Evolutionary conservation across 2,113 vertebrate species (phyloP), one percentile per base, ranked within the genome.

Genomic region (Datnioides undecimradiatus): DNA sequence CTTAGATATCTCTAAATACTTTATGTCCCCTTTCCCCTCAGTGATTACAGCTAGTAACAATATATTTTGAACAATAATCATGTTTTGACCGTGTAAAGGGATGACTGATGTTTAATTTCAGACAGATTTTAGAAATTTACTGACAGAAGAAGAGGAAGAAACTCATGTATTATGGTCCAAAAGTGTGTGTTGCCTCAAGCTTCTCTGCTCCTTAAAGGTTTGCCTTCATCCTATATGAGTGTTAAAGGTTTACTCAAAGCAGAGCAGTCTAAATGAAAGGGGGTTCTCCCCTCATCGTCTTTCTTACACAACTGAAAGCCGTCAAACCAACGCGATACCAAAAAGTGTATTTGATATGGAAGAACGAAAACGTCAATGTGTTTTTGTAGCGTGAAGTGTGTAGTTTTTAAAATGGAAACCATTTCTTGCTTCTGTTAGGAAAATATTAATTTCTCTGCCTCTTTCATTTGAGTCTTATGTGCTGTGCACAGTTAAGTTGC

Each of bases 261-360:
- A 74, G 45, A 87, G 64, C 87, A 80, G 58, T 64, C 29, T 49
- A 27, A 67, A 58, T 46, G 34, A 72, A 12, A 4, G 11, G 25
- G 21, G 13, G 17, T 19, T 46, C 25, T 21, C 52, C 55, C 76
- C 36, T 65, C 45, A 5, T 67, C n/a, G 52, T 21, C 13, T 57
- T 3, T 67, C 46, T 65, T 60, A 68, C 70, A 48, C 31, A 78
- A 64, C 57, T 65, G 27, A 87, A 73, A 88, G 66, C 76, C 82
- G 51, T 84, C 34, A 76, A 87, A 69, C 48, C 36, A 80, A 82
- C 45, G 27, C 51, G 76, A 91, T 89, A 86, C 91, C 86, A 92
- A 94, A 93, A 92, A 89, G 72, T 88, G 71, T 74, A 73, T 88
- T 91, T 87, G 67, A 86, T 49, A 57, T 29, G 36, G 81, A 83